A percentile compares a stretch with the other conserved stretches of the same genome.
These are phyloP conservation scores for Caenorhabditis tropicalis DNA, from an alignment of 1,140 invertebrate species.

Conservation along the genomic window DNA sequence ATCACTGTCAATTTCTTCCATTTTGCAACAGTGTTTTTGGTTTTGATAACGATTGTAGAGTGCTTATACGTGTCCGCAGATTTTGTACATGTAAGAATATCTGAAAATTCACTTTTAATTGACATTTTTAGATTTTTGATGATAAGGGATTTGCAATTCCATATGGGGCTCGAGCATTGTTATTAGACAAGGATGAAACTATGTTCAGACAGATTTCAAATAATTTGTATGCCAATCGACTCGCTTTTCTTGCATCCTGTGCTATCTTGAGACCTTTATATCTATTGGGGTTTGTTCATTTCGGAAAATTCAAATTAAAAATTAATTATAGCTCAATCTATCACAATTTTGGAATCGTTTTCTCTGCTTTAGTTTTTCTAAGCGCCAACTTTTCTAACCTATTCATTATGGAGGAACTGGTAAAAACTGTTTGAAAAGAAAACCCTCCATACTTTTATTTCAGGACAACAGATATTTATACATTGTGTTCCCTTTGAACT, in stretches of 20 bases:
- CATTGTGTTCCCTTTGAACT: neutral
- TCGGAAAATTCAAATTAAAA: neutral
- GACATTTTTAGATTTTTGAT: neutral
- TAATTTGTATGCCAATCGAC: neutral
- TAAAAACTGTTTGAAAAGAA: neutral
- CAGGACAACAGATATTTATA: neutral
- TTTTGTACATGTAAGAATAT: neutral
- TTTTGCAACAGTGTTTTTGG: neutral
- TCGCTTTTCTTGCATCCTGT: neutral
- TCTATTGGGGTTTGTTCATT: neutral
- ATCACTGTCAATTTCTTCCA: neutral
- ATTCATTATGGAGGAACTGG: neutral
- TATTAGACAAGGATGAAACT: neutral
- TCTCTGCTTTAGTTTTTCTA: neutral
- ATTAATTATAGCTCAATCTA: neutral
- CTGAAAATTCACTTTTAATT: neutral
- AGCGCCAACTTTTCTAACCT: neutral
- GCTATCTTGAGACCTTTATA: neutral
- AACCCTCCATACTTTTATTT: neutral
- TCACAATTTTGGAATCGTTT: neutral
- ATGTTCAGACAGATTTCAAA: neutral
- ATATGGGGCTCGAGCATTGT: neutral
- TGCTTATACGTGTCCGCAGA: neutral
- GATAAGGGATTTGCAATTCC: neutral
- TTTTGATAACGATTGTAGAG: neutral